Evolutionary conservation across 1,140 invertebrate species (phyloP), one percentile per base, ranked within the genome.

Genomic region (Drosophila varians): DNA sequence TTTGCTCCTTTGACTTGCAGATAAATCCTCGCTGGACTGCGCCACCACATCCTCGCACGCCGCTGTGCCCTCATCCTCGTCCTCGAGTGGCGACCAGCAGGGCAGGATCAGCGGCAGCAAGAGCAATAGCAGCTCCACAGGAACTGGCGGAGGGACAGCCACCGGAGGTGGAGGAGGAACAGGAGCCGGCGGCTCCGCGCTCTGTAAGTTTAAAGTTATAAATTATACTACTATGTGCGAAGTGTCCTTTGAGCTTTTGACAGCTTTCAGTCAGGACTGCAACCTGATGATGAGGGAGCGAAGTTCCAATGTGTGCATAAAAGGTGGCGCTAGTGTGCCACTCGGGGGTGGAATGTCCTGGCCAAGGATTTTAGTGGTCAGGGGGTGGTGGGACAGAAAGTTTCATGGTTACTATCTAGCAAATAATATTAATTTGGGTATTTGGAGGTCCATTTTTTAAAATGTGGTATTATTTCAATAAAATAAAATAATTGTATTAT

Each of bases 1-100:
- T 60, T 38, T 14, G 38, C 55, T 74, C 47, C 8, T 57, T 51
- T 7, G 31, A 23, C 64, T 77, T 77, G 38, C 74, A 90, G 89
- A 90, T 61, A 90, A 90, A 89, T 89, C 89, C 12, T 74, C 89
- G 38, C 54, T 89, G 61, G 89, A 83, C 42, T 90, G 89, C 62
- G 68, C 77, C 21, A 79, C 89, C 52, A 77, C 89, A 56, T 80
- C 89, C 66, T 66, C 89, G 58, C 77, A 77, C 51, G 56, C 56
- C n/a, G 60, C 68, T 34, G 52, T 66, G 38, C 76, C 66, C 48
- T 71, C 79, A 19, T 74, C 79, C 46, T 72, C 79, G 34, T 68
- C 76, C 34, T 48, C 76, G 19, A 60, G 47, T 47, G 62, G 58
- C 5, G 77, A 57, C 19, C 65, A 68, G 51, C 69, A 86, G 77